Percentiles rank a stretch among this genome's conserved stretches.
Conservation (phyloP, 1,140 invertebrate genomes). For the Tetragonula clypearis region DNA sequence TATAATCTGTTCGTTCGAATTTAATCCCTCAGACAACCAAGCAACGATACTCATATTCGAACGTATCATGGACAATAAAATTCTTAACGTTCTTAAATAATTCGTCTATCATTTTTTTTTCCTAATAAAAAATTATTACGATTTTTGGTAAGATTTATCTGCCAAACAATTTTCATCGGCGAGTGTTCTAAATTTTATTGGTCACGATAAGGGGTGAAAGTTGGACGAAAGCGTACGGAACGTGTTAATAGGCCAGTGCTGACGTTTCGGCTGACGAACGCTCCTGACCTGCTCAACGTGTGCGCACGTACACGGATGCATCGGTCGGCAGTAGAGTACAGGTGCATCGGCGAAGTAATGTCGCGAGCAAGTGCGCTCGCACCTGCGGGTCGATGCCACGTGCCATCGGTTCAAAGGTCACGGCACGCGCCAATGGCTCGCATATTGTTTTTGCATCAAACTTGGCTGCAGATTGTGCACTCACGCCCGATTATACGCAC, state of each 20-base stretch:
- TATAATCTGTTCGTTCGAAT: background rate
- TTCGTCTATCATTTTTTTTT: background rate
- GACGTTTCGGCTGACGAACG: background rate
- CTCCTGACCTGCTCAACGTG: constrained; percentile 52
- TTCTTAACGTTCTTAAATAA: background rate
- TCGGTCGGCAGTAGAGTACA: background rate
- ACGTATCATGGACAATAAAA: too few relatives aligned
- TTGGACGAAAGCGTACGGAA: too few relatives aligned
- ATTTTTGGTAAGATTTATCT: too few relatives aligned
- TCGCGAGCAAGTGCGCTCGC: constrained; percentile 12
- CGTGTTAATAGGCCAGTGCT: constrained; percentile 2
- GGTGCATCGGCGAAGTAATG: background rate
- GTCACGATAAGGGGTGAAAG: background rate
- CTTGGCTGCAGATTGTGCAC: background rate
- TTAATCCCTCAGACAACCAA: background rate
- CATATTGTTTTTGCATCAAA: constrained; percentile 33
- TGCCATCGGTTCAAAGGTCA: constrained; percentile 55
- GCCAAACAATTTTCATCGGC: too few relatives aligned
- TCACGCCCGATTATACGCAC: background rate
- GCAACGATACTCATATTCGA: background rate
- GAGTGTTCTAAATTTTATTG: background rate
- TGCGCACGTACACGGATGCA: constrained; percentile 5
- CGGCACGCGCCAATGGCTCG: constrained; percentile 37
- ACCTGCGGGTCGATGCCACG: constrained; percentile 39
- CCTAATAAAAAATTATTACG: background rate